Conservation (phyloP, 2,888 invertebrate genomes). For the Nephrotoma guestfalica region DNA sequence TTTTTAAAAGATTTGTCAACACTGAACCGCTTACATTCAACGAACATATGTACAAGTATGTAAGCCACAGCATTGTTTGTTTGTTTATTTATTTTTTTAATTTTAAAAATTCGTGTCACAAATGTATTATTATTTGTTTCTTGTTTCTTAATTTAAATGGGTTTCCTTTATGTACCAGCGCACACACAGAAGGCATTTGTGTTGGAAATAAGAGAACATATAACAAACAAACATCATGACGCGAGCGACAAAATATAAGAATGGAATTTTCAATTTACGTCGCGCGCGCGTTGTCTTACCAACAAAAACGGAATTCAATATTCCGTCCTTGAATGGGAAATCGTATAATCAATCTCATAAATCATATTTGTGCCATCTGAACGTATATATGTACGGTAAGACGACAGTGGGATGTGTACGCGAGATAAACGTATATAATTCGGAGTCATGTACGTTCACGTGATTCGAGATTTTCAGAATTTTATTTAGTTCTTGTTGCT, state of each 20-base stretch:
- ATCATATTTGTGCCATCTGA: neutral
- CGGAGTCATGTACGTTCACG: neutral
- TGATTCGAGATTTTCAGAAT: neutral
- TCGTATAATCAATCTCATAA: neutral
- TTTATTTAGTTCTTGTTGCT: neutral
- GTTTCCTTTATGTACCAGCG: neutral
- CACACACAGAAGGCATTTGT: neutral
- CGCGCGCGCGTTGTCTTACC: neutral
- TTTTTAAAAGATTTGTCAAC: neutral
- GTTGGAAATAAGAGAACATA: neutral
- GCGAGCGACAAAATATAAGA: neutral
- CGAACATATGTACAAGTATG: neutral
- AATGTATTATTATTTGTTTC: neutral
- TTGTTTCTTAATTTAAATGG: neutral
- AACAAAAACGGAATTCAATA: neutral
- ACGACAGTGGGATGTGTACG: neutral
- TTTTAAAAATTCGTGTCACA: neutral
- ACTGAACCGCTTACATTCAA: neutral
- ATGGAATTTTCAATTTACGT: neutral
- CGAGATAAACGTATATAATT: neutral
- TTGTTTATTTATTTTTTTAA: neutral
- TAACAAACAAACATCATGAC: neutral
- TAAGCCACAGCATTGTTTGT: neutral
- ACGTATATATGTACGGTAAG: neutral
- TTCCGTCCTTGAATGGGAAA: neutral